Evolutionary conservation across 2,113 vertebrate genomes (phyloP), one percentile per base, ranked within the genome.

Genomic region (Atrichornis clamosus): DNA sequence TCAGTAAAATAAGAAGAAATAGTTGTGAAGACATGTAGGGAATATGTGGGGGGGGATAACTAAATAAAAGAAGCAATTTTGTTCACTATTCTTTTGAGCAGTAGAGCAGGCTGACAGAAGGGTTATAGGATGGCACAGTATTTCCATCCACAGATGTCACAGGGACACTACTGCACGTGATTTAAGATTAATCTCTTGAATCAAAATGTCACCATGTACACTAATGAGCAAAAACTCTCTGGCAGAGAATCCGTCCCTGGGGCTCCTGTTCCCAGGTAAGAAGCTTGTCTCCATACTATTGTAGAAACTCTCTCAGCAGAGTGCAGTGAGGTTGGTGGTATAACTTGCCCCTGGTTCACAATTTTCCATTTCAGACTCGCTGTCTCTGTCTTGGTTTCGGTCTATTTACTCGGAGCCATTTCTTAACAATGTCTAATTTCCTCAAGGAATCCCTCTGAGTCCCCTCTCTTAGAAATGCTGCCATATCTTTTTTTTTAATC

Each of bases 371-470:
- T 97, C 96, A 97, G 97, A 97, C 97, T 97, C 26, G 0, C 95
- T 96, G 97, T 97, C 96, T 97, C 96, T 96, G 88, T 96, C 96
- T 97, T 97, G 97, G 96, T 97, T 97, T 97, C 95, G 97, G 96
- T 97, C 95, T 97, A 94, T 96, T 97, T 97, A 97, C 95, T 97
- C 62, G 95, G 96, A 97, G 95, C 95, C 96, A 96, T 95, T 97
- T 96, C 96, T 97, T 95, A 97, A 97, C 96, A 97, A 97, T 97
- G 96, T 96, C 95, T 97, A 97, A 97, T 97, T 97, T 97, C 96
- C 96, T 97, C 96, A 96, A 97, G 95, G 96, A 97, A 96, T 95
- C 91, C 97, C 96, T 96, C 95, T 85, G 96, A 97, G 96, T 97
- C 93, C 88, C 95, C 91, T 95, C 94, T 94, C 93, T 97, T 90